phyloP scores from a whole-genome alignment of 2,797 vertebrate species.

The Pogonophryne albipinna region DNA sequence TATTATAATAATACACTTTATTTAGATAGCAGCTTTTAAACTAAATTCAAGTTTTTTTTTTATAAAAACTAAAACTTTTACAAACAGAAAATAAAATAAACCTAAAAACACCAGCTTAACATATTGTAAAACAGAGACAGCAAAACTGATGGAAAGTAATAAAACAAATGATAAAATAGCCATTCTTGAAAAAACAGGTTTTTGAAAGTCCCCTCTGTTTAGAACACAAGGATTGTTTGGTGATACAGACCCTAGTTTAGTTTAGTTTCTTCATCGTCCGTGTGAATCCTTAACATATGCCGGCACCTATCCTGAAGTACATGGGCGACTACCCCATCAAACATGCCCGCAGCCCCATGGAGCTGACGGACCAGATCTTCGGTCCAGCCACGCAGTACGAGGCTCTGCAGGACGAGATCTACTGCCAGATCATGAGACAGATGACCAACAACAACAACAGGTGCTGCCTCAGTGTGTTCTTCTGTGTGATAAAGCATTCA shows the following conservation, averaged over 20 bases:
- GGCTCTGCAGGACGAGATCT: conserved; percentile 91
- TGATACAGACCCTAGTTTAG: neutral
- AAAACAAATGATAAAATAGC: no score
- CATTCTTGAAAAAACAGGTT: no score
- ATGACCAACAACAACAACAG: conserved; percentile 91
- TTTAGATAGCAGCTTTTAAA: no score
- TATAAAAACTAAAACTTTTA: no score
- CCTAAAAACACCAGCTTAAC: no score
- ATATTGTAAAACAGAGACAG: no score
- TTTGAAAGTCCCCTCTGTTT: neutral
- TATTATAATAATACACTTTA: no score
- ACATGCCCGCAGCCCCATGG: conserved; percentile 82
- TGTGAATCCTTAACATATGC: conserved; percentile 82
- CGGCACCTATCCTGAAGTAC: conserved; percentile 93
- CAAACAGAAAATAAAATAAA: no score
- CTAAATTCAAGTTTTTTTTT: no score
- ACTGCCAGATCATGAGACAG: conserved; percentile 98
- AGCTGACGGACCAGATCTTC: conserved; percentile 96
- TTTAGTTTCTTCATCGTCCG: neutral
- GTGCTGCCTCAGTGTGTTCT: conserved; percentile 70
- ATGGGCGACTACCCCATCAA: conserved; percentile 97
- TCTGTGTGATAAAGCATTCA: neutral
- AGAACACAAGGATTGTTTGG: neutral
- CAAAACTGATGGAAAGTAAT: no score
- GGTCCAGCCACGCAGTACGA: conserved; percentile 85